A percentile compares a stretch with the other conserved stretches of the same genome.
phyloP scores from a whole-genome alignment of 2,113 vertebrate species.

The Cyrtonyx montezumae region DNA sequence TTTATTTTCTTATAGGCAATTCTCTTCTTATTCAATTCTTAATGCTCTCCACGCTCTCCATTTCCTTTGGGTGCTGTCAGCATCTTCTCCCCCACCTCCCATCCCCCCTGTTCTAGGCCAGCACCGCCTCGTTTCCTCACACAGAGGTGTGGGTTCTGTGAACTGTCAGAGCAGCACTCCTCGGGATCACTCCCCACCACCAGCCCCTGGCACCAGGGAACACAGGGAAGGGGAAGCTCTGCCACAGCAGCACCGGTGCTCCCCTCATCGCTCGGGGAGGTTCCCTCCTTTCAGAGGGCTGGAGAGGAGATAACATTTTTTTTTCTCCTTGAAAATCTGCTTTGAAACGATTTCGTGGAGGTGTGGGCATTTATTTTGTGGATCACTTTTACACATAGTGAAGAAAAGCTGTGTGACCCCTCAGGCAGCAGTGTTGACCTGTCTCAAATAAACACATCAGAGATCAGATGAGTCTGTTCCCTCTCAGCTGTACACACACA shows the following conservation, averaged over 20 bases:
- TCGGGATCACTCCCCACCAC: too few species aligned
- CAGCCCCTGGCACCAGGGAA: too few species aligned
- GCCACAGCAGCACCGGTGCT: too few species aligned
- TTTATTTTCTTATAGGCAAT: neutral
- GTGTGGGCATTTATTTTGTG: neutral
- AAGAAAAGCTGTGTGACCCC: neutral
- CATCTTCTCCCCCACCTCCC: neutral
- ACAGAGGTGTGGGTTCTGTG: too few species aligned
- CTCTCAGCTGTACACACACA: fast-evolving
- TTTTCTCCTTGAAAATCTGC: neutral
- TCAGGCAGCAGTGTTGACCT: neutral
- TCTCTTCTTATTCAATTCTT: neutral
- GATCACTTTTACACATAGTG: fast-evolving
- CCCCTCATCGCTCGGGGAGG: too few species aligned
- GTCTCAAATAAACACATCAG: neutral
- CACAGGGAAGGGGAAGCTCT: too few species aligned
- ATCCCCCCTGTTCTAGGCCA: too few species aligned
- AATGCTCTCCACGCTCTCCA: neutral
- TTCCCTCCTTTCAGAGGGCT: too few species aligned
- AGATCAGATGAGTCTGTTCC: neutral
- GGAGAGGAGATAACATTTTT: neutral
- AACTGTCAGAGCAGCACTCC: too few species aligned
- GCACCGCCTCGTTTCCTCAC: too few species aligned
- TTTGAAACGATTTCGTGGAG: neutral
- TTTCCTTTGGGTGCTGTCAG: neutral